Evolutionary conservation across 1,140 invertebrate genomes (phyloP).

Genomic region (Megathymus violae): DNA sequence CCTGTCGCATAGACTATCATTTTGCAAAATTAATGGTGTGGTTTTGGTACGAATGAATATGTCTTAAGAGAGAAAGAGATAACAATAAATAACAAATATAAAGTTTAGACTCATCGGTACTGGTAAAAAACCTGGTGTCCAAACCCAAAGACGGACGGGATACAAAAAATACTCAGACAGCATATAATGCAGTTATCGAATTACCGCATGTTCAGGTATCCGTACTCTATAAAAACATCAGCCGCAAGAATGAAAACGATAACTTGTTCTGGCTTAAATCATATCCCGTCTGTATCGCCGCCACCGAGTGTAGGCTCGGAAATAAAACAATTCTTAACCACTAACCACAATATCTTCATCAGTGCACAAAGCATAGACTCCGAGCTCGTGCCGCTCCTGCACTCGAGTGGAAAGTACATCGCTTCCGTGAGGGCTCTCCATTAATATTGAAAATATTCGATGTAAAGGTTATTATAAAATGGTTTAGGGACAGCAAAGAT

Average conservation of each 20-base stretch:
- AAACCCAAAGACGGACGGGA: no score
- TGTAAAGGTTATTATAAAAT: no score
- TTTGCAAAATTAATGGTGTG: no score
- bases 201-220: slow-evolving; percentile 9
- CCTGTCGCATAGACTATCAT: no score
- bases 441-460: slow-evolving; percentile 6
- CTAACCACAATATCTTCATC: slow-evolving; percentile 28
- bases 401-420: slow-evolving; percentile 18
- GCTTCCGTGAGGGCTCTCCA: slow-evolving; percentile 10
- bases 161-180: not conserved
- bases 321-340: slow-evolving; percentile 27
- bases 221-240: slow-evolving; percentile 18
- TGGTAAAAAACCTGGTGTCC: no score
- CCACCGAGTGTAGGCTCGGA: slow-evolving; percentile 6
- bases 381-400: slow-evolving; percentile 5
- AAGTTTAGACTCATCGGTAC: no score
- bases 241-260: slow-evolving; percentile 8
- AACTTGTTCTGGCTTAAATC: slow-evolving; percentile 17
- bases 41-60: no score
- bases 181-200: slow-evolving; percentile 1
- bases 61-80: no score
- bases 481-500: no score
- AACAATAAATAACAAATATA: no score
- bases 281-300: slow-evolving; percentile 18
- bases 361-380: slow-evolving; percentile 9